Percentiles rank a stretch among this genome's conserved stretches.
phyloP scores from a whole-genome alignment of 2,888 invertebrate species.

The Ceriagrion tenellum region DNA sequence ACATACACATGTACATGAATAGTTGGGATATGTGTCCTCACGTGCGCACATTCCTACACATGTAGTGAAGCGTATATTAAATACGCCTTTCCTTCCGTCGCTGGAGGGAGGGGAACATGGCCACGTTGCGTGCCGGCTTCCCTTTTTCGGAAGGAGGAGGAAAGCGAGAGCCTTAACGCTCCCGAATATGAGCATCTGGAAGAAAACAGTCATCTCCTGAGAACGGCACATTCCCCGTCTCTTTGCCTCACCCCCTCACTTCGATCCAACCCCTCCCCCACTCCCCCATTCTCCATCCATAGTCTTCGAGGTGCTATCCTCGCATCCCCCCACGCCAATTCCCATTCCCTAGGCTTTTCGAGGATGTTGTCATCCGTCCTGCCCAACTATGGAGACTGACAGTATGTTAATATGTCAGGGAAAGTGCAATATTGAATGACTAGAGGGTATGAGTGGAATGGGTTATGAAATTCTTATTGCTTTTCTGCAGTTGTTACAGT shows the following conservation, averaged over 20 bases:
- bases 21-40: neutral
- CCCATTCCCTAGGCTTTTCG: neutral
- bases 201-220: neutral
- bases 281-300: neutral
- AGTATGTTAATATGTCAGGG: too few species aligned
- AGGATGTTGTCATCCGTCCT: neutral
- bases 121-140: neutral
- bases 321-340: too few species aligned
- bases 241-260: too few species aligned
- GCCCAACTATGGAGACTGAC: neutral
- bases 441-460: too few species aligned
- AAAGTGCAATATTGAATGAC: too few species aligned
- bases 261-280: too few species aligned
- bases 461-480: too few species aligned
- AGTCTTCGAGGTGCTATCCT: neutral
- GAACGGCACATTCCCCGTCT: neutral
- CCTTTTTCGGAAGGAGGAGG: too few species aligned
- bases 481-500: too few species aligned
- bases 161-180: neutral
- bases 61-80: neutral
- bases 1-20: too few species aligned
- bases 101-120: neutral
- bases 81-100: neutral
- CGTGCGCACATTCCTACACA: neutral
- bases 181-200: neutral